phyloP scores from a whole-genome alignment of 2,113 vertebrate genomes.

The Oncorhynchus keta region DNA sequence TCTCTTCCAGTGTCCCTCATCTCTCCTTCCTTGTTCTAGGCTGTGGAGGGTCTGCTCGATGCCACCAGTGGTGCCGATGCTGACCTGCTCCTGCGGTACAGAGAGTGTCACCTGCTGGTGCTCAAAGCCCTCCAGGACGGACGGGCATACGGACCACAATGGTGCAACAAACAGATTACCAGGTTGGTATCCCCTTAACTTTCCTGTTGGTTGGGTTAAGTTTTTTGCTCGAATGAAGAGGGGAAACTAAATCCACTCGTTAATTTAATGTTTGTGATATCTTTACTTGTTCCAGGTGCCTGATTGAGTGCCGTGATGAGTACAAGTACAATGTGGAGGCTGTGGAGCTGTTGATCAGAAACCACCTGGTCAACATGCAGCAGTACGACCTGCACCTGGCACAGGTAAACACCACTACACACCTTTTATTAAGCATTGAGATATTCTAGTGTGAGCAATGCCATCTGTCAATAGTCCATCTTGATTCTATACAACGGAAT shows the following conservation, averaged over 20 bases:
- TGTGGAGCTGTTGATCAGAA: slow-evolving; percentile 93
- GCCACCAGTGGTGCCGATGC: slow-evolving; percentile 95
- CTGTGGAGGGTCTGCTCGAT: slow-evolving; percentile 97
- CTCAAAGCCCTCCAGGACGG: slow-evolving; percentile 97
- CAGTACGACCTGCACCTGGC: slow-evolving; percentile 97
- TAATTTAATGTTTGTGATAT: neutral
- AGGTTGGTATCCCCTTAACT: slow-evolving; percentile 72
- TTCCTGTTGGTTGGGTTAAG: neutral
- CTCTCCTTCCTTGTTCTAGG: slow-evolving; percentile 64
- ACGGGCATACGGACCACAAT: slow-evolving; percentile 93
- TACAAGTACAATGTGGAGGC: slow-evolving; percentile 99
- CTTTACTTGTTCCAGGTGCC: slow-evolving; percentile 75
- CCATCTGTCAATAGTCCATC: neutral
- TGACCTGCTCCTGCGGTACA: slow-evolving; percentile 92
- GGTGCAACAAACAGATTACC: slow-evolving; percentile 99
- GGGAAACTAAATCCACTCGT: neutral
- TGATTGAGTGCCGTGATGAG: slow-evolving; percentile 97
- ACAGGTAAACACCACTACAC: slow-evolving; percentile 77
- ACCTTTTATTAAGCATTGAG: neutral
- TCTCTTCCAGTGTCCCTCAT: no score
- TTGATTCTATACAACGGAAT: neutral
- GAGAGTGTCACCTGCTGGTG: slow-evolving; percentile 95
- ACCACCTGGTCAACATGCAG: slow-evolving; percentile 98
- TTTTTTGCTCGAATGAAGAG: neutral
- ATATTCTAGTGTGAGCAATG: no score